Conservation (phyloP, 2,113 vertebrate genomes). For the Silurus asotus region DNA sequence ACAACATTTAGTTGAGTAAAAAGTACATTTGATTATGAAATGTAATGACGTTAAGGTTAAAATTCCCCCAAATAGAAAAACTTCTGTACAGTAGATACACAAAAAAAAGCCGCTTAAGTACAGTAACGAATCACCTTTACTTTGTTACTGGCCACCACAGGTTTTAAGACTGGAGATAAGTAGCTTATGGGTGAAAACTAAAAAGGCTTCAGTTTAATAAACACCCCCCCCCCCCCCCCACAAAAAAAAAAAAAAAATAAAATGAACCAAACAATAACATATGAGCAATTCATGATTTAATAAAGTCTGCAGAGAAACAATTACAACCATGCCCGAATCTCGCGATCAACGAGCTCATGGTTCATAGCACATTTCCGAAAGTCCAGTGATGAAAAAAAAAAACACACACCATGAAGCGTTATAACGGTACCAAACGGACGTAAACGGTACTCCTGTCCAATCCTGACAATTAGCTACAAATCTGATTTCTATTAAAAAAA, state of each 20-base stretch:
- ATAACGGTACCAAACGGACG: slow-evolving; percentile 9
- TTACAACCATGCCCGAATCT: neutral
- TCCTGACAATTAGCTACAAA: neutral
- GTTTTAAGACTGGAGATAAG: neutral
- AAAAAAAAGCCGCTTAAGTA: too few relatives aligned
- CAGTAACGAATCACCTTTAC: too few relatives aligned
- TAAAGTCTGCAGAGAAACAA: slow-evolving; percentile 6
- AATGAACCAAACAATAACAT: too few relatives aligned
- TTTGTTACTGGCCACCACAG: too few relatives aligned
- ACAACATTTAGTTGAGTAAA: too few relatives aligned
- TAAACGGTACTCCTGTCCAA: neutral
- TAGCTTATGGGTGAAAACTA: neutral
- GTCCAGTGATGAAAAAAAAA: neutral
- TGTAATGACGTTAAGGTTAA: too few relatives aligned
- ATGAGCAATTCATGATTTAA: slow-evolving; percentile 22
- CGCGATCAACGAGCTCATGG: neutral
- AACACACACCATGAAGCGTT: neutral
- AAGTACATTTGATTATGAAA: too few relatives aligned
- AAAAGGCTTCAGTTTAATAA: too few relatives aligned
- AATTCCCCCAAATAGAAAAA: too few relatives aligned
- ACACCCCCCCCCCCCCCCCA: too few relatives aligned
- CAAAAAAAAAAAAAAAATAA: neutral
- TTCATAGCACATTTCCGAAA: neutral
- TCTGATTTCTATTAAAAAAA: slow-evolving; percentile 9
- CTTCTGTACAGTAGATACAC: too few relatives aligned